Conservation (phyloP, 2,113 vertebrate species). For the Elachura formosa region DNA sequence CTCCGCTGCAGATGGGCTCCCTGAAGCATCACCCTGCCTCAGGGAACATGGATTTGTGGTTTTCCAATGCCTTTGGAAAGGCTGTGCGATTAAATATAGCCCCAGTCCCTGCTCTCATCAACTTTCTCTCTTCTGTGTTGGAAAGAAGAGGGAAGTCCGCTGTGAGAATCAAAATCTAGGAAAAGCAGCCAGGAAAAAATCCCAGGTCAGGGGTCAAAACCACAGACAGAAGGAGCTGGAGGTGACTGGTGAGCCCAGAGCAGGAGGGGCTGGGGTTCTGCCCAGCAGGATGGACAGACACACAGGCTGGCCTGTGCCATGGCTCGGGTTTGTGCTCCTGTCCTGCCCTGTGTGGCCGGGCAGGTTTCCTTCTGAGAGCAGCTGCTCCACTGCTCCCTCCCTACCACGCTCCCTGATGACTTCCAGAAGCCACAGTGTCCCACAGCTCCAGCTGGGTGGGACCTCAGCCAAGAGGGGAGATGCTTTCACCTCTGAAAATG, state of each 20-base stretch:
- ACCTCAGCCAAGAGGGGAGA: neutral
- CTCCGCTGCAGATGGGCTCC: neutral
- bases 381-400: neutral
- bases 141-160: neutral
- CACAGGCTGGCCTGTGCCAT: neutral
- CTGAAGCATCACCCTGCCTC: neutral
- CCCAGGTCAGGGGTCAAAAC: neutral
- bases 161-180: neutral
- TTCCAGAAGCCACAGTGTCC: neutral
- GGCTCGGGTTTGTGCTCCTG: neutral
- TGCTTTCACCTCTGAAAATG: neutral
- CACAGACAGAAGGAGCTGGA: neutral
- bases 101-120: neutral
- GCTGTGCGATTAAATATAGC: neutral
- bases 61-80: neutral
- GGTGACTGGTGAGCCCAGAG: neutral
- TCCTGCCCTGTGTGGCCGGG: rapidly evolving
- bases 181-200: neutral
- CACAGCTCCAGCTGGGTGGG: neutral
- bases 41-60: neutral
- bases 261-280: neutral
- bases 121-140: neutral
- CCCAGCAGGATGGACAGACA: neutral
- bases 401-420: neutral
- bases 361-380: neutral